A percentile compares a stretch with the other conserved stretches of the same genome.
These are phyloP conservation scores for Misgurnus anguillicaudatus DNA, from an alignment of 2,113 vertebrate species.

Conservation along the genomic window DNA sequence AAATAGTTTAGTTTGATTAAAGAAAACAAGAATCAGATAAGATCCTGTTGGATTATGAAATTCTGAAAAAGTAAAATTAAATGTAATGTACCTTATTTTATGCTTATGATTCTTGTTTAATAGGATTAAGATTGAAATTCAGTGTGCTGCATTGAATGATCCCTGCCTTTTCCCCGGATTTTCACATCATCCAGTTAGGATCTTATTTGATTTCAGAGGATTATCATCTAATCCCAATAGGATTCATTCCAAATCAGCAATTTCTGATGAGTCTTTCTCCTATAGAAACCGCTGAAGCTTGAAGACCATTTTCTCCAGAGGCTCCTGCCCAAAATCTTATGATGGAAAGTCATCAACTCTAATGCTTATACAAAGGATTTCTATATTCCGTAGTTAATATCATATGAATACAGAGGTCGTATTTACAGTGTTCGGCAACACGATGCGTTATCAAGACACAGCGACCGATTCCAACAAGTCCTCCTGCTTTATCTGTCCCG, in stretches of 20 bases:
- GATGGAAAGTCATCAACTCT: constrained; percentile 52
- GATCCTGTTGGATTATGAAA: background rate
- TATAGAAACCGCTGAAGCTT: background rate
- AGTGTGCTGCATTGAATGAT: too few species aligned
- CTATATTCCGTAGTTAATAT: constrained; percentile 43
- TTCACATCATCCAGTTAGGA: background rate
- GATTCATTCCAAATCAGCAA: background rate
- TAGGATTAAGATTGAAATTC: background rate
- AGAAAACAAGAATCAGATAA: too few species aligned
- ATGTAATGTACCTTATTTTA: background rate
- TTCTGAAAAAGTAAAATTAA: background rate
- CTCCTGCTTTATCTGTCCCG: constrained; percentile 61
- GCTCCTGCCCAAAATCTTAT: constrained; percentile 44
- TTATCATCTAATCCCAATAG: background rate
- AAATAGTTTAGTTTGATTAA: background rate
- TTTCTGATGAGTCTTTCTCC: background rate
- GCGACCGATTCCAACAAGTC: constrained; percentile 80
- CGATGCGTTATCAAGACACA: constrained; percentile 78
- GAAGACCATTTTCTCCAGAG: constrained; percentile 21
- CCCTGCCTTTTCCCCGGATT: background rate
- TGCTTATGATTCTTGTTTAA: background rate
- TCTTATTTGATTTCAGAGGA: background rate
- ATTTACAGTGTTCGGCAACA: constrained; percentile 54
- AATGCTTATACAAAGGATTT: constrained; percentile 53
- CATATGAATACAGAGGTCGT: constrained; percentile 52